Evolutionary conservation across 2,888 invertebrate species (phyloP).

Genomic region (Arrhopalites spinosus): DNA sequence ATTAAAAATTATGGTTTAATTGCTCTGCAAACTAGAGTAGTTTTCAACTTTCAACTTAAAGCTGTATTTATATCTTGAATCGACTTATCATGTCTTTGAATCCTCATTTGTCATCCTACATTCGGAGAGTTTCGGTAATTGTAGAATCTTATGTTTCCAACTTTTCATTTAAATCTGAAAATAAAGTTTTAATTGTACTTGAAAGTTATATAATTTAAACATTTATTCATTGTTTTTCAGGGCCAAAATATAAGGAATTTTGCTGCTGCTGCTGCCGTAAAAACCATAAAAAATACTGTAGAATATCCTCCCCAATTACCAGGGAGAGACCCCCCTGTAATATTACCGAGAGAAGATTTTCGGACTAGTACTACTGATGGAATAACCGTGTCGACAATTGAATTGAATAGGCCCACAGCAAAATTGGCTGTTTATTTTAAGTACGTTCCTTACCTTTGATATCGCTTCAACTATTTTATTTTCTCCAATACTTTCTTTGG

Average conservation of each 20-base stretch:
- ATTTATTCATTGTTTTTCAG: constrained; percentile 33
- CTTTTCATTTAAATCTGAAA: not conserved
- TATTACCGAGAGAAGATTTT: constrained; percentile 59
- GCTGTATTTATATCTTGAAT: not conserved
- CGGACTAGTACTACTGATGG: constrained; percentile 73
- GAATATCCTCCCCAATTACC: no score
- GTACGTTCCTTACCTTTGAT: not conserved
- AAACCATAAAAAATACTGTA: not conserved
- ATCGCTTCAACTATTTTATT: not conserved
- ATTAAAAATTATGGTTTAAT: not conserved
- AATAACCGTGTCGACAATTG: constrained; percentile 70
- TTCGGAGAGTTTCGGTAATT: constrained; percentile 42
- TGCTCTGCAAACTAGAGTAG: not conserved
- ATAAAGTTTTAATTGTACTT: not conserved
- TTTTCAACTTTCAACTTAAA: not conserved
- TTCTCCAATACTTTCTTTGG: not conserved
- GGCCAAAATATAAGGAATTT: constrained; percentile 45
- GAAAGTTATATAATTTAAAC: no score
- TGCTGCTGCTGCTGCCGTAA: constrained; percentile 37
- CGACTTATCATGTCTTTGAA: constrained; percentile 43
- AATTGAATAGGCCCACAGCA: constrained; percentile 2
- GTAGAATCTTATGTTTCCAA: no score
- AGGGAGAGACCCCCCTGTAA: not conserved
- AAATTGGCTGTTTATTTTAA: not conserved
- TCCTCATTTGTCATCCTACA: constrained; percentile 45